Evolutionary conservation across 2,113 vertebrate genomes (phyloP).

Genomic region (Eidolon helvum): DNA sequence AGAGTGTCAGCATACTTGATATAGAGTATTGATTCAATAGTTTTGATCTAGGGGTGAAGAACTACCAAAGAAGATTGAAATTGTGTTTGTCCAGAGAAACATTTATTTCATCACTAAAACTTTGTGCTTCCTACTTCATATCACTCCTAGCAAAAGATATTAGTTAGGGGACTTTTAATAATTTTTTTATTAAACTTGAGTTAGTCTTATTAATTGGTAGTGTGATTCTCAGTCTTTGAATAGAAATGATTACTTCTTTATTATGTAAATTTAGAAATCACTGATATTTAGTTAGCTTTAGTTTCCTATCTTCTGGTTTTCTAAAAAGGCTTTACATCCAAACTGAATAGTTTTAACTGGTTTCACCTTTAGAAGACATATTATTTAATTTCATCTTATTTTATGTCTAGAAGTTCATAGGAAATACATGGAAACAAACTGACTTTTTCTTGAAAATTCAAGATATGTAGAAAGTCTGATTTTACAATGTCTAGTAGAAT

Average conservation of each 20-base stretch:
- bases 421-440: background rate
- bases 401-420: background rate
- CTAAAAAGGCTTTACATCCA: background rate
- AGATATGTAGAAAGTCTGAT: background rate
- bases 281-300: background rate
- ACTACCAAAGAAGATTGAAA: background rate
- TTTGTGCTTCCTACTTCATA: background rate
- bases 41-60: background rate
- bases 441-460: background rate
- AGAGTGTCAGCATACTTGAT: background rate
- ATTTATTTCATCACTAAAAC: background rate
- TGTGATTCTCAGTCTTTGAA: background rate
- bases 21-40: background rate
- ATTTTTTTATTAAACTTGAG: background rate
- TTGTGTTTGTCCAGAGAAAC: background rate
- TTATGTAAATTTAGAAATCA: background rate
- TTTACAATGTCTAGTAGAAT: background rate
- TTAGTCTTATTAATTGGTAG: background rate
- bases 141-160: background rate
- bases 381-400: background rate
- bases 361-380: background rate
- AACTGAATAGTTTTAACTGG: background rate
- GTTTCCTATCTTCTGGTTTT: background rate
- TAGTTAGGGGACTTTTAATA: background rate
- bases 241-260: background rate